Base-by-base conservation (phyloP, 1,140 invertebrate genomes). In the Diorhabda carinulata region DNA sequence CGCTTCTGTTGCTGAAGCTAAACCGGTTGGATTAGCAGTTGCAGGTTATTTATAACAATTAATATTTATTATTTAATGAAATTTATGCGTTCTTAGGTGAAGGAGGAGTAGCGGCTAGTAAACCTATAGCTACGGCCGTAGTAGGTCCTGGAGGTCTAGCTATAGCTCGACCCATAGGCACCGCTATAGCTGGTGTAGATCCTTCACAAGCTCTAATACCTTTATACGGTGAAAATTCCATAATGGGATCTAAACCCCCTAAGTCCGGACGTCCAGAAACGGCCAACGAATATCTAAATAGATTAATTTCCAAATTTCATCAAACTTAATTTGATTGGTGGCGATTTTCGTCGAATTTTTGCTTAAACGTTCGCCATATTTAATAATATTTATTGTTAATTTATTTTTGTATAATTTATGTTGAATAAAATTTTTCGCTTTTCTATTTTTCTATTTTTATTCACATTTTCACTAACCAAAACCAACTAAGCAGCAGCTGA, bases 1-100 rank as follows among this genome's bases (percentile, higher is more conserved):
- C 67, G 84, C 86, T 6, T 86, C 85, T 0, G 85, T 91, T 56
- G 89, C 89, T 62, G 89, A 91, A 79, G 89, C 89, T 2, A 90
- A 89, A 76, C 89, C 89, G 64, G 84, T 90, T 47, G 89, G 89
- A 81, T 73, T 85, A 57, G 81, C 83, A 3, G 79, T 84, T 43
- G 84, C 84, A 43, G 84, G 84, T 52, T 4, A 4, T 52, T 8
- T n/a, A 52, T 3, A 25, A 25, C 25, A 25, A 25, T 25, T 25
- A 25, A 25, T 25, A 25, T 25, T 25, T 42, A 61, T 61, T 64
- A 2, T 8, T 41, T 43, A 25, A 25, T 25, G 25, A 25, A 25
- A 25, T 25, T 25, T 25, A 58, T 58, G 57, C 25, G 42, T 70
- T 3, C 43, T 52, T 61, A 81, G 87, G 87, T n/a, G 83, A 85